These are phyloP conservation scores for Rhyzopertha dominica DNA, from an alignment of 1,140 invertebrate genomes.

Conservation along the genomic window DNA sequence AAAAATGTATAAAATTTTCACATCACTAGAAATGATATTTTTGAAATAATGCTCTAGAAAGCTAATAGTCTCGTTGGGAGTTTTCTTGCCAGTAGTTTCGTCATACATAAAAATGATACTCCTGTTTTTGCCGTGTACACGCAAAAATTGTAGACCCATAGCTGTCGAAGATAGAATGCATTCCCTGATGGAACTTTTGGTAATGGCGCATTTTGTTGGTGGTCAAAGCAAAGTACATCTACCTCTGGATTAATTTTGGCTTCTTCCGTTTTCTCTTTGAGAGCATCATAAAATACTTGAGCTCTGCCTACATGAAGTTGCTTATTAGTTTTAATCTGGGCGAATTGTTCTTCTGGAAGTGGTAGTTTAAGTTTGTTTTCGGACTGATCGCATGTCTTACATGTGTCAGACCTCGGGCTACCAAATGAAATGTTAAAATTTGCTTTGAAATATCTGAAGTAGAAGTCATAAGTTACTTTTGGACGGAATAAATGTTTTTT, in stretches of 20 bases:
- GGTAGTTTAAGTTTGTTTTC: conserved; percentile 19
- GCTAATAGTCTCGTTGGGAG: conserved; percentile 8
- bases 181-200: conserved; percentile 12
- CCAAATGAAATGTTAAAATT: conserved; percentile 17
- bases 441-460: conserved; percentile 14
- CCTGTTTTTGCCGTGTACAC: conserved; percentile 2
- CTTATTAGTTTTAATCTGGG: conserved; percentile 6
- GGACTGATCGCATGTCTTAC: conserved; percentile 18
- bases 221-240: neutral
- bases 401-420: conserved; percentile 18
- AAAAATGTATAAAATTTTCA: conserved; percentile 6
- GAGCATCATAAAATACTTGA: conserved; percentile 8
- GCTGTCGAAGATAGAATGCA: conserved; percentile 7
- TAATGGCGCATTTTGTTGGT: neutral
- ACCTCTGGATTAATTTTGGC: neutral
- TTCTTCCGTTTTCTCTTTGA: neutral
- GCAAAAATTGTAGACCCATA: conserved; percentile 12
- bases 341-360: conserved; percentile 3
- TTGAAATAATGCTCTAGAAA: conserved; percentile 11
- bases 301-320: conserved; percentile 7
- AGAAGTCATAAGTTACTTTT: conserved; percentile 20
- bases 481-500: too few relatives aligned
- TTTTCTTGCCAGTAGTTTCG: conserved; percentile 4
- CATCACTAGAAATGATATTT: conserved; percentile 2
- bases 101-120: conserved; percentile 13